Evolutionary conservation across 2,797 vertebrate genomes (phyloP).

Genomic region (Myotis daubentonii): DNA sequence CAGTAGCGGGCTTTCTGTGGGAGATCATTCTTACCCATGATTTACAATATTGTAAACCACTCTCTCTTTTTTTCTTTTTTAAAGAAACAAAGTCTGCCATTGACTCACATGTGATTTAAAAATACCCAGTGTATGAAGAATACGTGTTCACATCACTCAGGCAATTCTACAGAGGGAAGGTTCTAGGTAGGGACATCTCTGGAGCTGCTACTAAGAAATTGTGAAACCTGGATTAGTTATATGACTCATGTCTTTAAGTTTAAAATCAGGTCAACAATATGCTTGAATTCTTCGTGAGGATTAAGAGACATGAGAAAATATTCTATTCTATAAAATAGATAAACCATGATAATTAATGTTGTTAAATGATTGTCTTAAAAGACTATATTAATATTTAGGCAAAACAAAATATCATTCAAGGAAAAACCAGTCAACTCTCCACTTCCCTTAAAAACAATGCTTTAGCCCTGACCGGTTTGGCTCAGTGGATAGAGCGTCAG

Average conservation of each 20-base stretch:
- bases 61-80: not conserved
- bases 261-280: not conserved
- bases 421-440: not conserved
- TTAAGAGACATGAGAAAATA: not conserved
- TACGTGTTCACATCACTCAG: not conserved
- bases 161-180: not conserved
- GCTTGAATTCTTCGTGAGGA: not conserved
- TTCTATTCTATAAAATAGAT: not conserved
- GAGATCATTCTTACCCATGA: not conserved
- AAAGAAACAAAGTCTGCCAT: not conserved
- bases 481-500: too few relatives aligned
- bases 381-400: not conserved
- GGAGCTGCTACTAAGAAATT: not conserved
- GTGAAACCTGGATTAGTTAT: not conserved
- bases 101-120: not conserved
- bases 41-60: not conserved
- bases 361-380: not conserved
- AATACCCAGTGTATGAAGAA: not conserved
- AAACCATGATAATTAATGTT: not conserved
- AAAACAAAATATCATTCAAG: slow-evolving; percentile 30
- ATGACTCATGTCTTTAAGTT: slow-evolving; percentile 1
- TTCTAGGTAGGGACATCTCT: not conserved
- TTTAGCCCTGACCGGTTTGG: not conserved
- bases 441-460: not conserved
- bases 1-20: not conserved